Base-by-base conservation (phyloP, 2,888 invertebrate species). In the Hermaeophaga mercurialis region DNA sequence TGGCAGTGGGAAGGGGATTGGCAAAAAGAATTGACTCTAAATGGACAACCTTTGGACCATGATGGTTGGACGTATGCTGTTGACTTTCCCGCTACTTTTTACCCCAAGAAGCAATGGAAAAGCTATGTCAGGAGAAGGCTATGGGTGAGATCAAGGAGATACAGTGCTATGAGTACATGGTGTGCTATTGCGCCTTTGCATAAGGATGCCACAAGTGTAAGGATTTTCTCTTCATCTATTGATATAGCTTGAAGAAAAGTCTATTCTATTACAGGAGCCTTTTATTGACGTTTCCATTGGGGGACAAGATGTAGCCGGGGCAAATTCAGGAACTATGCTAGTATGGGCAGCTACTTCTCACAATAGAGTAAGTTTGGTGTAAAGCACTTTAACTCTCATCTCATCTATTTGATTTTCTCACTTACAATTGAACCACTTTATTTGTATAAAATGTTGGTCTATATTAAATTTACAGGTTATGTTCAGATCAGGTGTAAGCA, bases 1-100 rank as follows among this genome's bases (percentile, higher is more conserved):
- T 96, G 96, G 96, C 90, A 93, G 71, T 96, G 96, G 96, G 96
- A 96, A 80, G 91, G 91, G 2, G 93, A 94, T 65, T 96, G 96
- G 95, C 88, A 90, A 68, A 80, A 93, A 53, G 93, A 94, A 73
- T 82, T 91, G 14, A 89, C 89, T 3, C 80, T 68, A 66, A 89
- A 92, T 75, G 94, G 94, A 1, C 90, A 94, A 70, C 89, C 92
- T 2, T 79, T 95, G 58, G 91, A 91, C 70, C 90, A 92, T 75
- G 91, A 94, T 80, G 94, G 94, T 11, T 96, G 95, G 95, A 91
- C 90, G 50, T 96, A 95, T 79, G 94, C 95, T 26, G 82, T 94
- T 26, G 94, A 96, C 77, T 96, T 96, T 78, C 93, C 93, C 49
- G 87, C 90, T 8, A 87, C 87, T 34, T 95, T 88, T 79, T 84